phyloP scores from a whole-genome alignment of 2,113 vertebrate species.

The Corydoras sp. region DNA sequence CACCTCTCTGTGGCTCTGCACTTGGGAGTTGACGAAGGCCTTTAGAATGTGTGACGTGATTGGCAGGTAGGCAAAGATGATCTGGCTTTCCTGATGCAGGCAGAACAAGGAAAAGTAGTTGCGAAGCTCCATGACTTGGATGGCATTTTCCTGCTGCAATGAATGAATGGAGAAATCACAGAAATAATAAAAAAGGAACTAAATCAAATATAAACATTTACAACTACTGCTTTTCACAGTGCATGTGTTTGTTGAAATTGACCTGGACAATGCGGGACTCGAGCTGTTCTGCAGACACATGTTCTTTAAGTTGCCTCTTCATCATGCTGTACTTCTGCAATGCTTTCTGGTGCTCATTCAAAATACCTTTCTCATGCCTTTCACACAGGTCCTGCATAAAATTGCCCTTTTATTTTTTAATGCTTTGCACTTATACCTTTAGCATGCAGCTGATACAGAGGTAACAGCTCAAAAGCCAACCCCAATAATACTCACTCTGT shows the following conservation, averaged over 20 bases:
- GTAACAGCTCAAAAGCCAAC: too few species aligned
- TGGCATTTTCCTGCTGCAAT: conserved; percentile 87
- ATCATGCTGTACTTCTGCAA: conserved; percentile 89
- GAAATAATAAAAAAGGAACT: not conserved
- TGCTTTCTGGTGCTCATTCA: conserved; percentile 92
- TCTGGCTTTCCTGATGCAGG: conserved; percentile 94
- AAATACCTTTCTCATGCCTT: conserved; percentile 87
- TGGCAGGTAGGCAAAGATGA: conserved; percentile 89
- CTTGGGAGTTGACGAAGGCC: conserved; percentile 91
- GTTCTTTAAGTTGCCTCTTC: conserved; percentile 88
- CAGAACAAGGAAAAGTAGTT: conserved; percentile 95
- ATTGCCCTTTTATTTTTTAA: not conserved
- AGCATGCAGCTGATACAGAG: not conserved
- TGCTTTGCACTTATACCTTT: not conserved
- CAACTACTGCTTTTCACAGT: not conserved
- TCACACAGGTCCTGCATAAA: conserved; percentile 84
- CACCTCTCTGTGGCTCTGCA: conserved; percentile 94
- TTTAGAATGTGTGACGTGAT: conserved; percentile 89
- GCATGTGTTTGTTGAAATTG: conserved; percentile 1
- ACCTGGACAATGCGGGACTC: conserved; percentile 95
- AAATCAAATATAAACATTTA: not conserved
- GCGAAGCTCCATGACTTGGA: conserved; percentile 91
- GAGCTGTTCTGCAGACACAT: conserved; percentile 82
- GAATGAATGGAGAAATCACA: conserved; percentile 15
- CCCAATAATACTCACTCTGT: conserved; percentile 73